Evolutionary conservation across 2,888 invertebrate genomes (phyloP), one percentile per base, ranked within the genome.

Genomic region (Acrocyrtus sp.): DNA sequence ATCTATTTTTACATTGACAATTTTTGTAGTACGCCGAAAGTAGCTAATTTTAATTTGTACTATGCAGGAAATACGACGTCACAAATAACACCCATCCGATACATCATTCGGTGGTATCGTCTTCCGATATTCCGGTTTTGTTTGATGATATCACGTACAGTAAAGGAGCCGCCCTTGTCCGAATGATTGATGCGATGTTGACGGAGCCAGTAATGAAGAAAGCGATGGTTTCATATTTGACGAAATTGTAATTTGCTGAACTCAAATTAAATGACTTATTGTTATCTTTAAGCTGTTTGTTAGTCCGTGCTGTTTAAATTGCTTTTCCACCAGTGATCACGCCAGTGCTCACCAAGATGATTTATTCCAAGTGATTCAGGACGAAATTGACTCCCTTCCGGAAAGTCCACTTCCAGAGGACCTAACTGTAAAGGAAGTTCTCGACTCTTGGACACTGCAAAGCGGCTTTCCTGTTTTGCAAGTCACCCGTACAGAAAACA

Each of bases 61-160:
- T n/a, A 10, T 34, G 10, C 39, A 63, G 77, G 61, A 56, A 76
- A 22, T 74, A 61, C 15, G 79, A 79, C 62, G 77, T 66, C 3
- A 54, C 68, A 3, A 57, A n/a, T 15, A 58, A 66, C 1, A 72
- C 75, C 8, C 78, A 79, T 41, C 77, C 77, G 4, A 48, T 77
- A 8, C 72, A 73, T 65, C 85, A 88, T 54, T 82, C 83, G 0
- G 88, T 90, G 0, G 86, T 86, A 8, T 88, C 87, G 6, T 89
- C 89, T 0, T 81, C 82, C 0, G 86, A 90, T 75, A 87, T 91
- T 4, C 85, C 86, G 5, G 84, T 83, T 0, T 89, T 90, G 86
- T 92, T 92, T 81, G 88, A 89, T 41, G 86, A 85, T 1, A 88
- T 92, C 69, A 87, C 89, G 0, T 92, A 92, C 81, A 88, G 88